Evolutionary conservation across 2,888 invertebrate species (phyloP), one percentile per base, ranked within the genome.

Genomic region (Drosophila limbata): DNA sequence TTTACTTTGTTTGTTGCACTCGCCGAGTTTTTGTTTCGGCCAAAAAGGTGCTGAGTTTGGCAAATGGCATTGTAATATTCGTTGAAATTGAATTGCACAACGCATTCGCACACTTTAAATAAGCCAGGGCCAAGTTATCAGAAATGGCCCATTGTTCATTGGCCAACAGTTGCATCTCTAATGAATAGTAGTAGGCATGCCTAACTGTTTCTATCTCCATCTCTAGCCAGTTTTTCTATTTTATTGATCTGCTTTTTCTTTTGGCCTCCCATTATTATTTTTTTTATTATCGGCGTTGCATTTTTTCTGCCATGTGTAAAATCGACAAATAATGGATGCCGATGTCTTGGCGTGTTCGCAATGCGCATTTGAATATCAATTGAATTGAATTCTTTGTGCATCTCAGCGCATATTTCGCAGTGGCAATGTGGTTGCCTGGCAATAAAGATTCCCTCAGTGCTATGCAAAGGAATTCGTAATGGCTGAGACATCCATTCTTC

Each of bases 341-440:
- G 57, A 73, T 64, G 70, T 61, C 64, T 66, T 62, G 64, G 78
- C 71, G 79, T 77, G 76, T 61, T 78, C 59, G 82, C 77, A 73
- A 76, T 77, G 83, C 77, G 86, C 86, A 84, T 88, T 88, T 88
- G 88, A 88, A 88, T 88, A 84, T 83, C 88, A 88, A 88, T 88
- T 88, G 83, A 84, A 88, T 84, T 83, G 86, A 77, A 84, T 88
- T 88, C 81, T 88, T 81, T 86, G 86, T 85, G 88, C 79, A 39
- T 39, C 68, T 73, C 75, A 71, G 77, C 73, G 76, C 81, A 84
- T 84, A 74, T 83, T 80, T 77, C 67, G 52, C 77, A 77, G 56
- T 69, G 63, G 63, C 75, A 69, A 61, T 73, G 80, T 50, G 73
- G 79, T 79, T 55, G 55, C 72, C 65, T 72, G 78, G 72, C 88